phyloP scores from a whole-genome alignment of 2,113 vertebrate genomes.

The Oreotragus oreotragus region DNA sequence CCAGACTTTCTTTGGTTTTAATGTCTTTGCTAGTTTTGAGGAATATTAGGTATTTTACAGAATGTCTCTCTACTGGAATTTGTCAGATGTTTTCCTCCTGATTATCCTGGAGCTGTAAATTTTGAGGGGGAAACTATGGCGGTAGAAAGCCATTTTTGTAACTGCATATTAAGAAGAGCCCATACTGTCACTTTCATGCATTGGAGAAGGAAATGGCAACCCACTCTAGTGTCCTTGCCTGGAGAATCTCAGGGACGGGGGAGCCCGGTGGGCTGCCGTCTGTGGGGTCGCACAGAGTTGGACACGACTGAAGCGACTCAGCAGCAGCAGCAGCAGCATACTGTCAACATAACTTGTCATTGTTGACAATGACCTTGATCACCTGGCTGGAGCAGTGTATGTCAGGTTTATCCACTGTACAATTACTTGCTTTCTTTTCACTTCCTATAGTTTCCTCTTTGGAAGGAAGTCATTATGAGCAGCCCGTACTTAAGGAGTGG shows the following conservation, averaged over 20 bases:
- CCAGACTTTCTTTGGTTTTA: neutral
- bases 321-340: no score
- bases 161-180: neutral
- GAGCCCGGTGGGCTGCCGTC: no score
- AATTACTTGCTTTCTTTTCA: neutral
- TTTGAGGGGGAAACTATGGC: neutral
- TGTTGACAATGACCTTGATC: neutral
- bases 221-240: no score
- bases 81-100: neutral
- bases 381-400: neutral
- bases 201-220: no score
- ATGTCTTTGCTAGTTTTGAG: neutral
- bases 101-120: neutral
- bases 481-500: neutral
- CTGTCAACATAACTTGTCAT: neutral
- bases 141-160: neutral
- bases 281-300: no score
- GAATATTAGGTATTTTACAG: neutral
- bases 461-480: neutral
- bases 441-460: neutral
- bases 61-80: neutral
- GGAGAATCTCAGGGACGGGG: no score
- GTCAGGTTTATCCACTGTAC: neutral
- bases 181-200: no score
- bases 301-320: no score